These are phyloP conservation scores for Lasiommata megera DNA, from an alignment of 2,888 invertebrate genomes.

Conservation along the genomic window DNA sequence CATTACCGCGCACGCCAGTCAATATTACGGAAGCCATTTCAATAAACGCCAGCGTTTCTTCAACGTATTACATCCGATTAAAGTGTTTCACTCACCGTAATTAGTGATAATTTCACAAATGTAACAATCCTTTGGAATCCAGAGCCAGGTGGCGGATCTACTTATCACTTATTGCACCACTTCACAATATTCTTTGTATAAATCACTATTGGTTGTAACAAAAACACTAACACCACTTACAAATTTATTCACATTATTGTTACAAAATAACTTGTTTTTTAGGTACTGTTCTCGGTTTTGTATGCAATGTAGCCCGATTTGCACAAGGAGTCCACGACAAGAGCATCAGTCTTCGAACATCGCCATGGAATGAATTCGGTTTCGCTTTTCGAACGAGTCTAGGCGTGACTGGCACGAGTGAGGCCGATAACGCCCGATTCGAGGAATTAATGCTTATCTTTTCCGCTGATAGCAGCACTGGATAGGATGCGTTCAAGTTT, in stretches of 20 bases:
- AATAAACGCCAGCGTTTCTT: conserved; percentile 63
- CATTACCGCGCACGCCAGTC: conserved; percentile 79
- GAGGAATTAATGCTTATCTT: conserved; percentile 30
- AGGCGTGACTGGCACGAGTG: conserved; percentile 77
- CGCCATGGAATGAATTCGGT: conserved; percentile 77
- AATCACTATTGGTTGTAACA: conserved; percentile 62
- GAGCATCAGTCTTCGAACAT: conserved; percentile 78
- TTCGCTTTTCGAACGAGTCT: conserved; percentile 80
- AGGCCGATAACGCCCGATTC: conserved; percentile 63
- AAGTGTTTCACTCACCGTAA: conserved; percentile 58
- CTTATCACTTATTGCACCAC: conserved; percentile 71
- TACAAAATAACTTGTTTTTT: conserved; percentile 61
- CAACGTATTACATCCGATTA: conserved; percentile 35
- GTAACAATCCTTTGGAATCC: conserved; percentile 75
- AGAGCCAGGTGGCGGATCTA: conserved; percentile 53
- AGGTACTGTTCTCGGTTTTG: conserved; percentile 65
- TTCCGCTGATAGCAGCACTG: conserved; percentile 54
- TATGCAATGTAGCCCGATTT: conserved; percentile 68
- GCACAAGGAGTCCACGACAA: conserved; percentile 72
- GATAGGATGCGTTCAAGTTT: conserved; percentile 43
- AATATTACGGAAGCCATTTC: conserved; percentile 77
- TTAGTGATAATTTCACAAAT: conserved; percentile 53
- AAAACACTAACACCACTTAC: conserved; percentile 71
- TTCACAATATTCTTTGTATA: conserved; percentile 59
- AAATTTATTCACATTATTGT: conserved; percentile 68